These are phyloP conservation scores for Ailuropoda melanoleuca DNA, from an alignment of 2,113 vertebrate genomes.

Conservation along the genomic window DNA sequence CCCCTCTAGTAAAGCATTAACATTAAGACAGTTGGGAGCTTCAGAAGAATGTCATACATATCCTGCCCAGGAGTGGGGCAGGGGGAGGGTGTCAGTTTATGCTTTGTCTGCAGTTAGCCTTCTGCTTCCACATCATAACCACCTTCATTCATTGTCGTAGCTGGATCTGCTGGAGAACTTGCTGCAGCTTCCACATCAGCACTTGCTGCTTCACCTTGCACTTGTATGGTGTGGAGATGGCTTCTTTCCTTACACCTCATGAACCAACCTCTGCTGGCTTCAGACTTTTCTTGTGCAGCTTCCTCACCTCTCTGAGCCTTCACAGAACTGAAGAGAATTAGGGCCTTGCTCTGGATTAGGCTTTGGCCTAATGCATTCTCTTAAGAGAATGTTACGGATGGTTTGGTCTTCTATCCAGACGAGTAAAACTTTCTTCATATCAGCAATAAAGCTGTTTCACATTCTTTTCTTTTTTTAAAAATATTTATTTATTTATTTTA, in stretches of 20 bases:
- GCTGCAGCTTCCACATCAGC: neutral
- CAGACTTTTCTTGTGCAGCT: neutral
- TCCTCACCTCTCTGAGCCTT: neutral
- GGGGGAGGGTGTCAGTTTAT: too few relatives aligned
- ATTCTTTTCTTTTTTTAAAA: neutral
- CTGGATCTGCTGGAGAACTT: neutral
- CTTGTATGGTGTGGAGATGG: neutral
- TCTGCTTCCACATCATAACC: neutral
- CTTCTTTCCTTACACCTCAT: neutral
- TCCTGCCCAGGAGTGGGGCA: too few relatives aligned
- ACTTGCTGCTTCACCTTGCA: neutral
- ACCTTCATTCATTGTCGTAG: neutral
- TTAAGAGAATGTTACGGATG: neutral
- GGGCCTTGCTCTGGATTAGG: neutral
- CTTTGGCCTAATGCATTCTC: neutral
- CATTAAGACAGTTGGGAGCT: too few relatives aligned
- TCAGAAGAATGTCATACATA: too few relatives aligned
- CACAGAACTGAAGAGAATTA: neutral
- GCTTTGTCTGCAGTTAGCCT: too few relatives aligned
- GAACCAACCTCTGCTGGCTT: neutral
- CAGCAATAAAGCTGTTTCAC: neutral
- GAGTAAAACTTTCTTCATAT: neutral
- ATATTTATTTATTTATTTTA: neutral
- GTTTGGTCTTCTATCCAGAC: neutral
- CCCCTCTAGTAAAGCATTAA: too few relatives aligned